Evolutionary conservation across 2,888 invertebrate genomes (phyloP), one percentile per base, ranked within the genome.

Genomic region (Eledona agricola): DNA sequence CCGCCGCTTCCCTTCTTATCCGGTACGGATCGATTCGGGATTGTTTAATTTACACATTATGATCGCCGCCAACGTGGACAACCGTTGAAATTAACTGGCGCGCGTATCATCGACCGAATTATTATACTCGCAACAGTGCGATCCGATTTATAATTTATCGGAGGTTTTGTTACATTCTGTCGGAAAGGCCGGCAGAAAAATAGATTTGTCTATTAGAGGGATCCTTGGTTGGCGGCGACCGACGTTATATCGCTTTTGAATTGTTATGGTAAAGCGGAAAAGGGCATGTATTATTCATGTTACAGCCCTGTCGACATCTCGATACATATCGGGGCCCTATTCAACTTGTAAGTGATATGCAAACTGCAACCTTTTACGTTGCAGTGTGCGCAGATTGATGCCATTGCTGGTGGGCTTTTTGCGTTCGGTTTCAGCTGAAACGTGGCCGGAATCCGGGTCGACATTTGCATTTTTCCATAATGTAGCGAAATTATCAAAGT

Each of bases 281-380:
- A 26, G 20, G 32, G 31, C 17, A 58, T 58, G 58, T 58, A 56
- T 58, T 58, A 58, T 58, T 58, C 58, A 58, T 58, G 40, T 38
- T 34, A 43, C 51, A 46, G 46, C 40, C 53, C 42, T 50, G 53
- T 20, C 37, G 42, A 58, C 58, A 58, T 53, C 55, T 55, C 58
- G 58, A 58, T 58, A 58, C 55, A 52, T 51, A 55, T 57, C 53
- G 40, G 42, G 31, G 34, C 38, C 7, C 32, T 43, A 54, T 57
- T 57, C 51, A 17, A 16, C 37, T 42, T 57, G 54, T 51, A 54
- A 55, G 54, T 55, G 54, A 51, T 55, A 57, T 57, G 54, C 54
- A 57, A 51, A 57, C 25, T 51, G 51, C 56, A 52, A 47, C 37
- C 43, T 56, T 55, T 56, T 37, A 29, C 28, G 13, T 10, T 22